Conservation (phyloP, 2,113 vertebrate species). For the Aspiorhynchus laticeps region DNA sequence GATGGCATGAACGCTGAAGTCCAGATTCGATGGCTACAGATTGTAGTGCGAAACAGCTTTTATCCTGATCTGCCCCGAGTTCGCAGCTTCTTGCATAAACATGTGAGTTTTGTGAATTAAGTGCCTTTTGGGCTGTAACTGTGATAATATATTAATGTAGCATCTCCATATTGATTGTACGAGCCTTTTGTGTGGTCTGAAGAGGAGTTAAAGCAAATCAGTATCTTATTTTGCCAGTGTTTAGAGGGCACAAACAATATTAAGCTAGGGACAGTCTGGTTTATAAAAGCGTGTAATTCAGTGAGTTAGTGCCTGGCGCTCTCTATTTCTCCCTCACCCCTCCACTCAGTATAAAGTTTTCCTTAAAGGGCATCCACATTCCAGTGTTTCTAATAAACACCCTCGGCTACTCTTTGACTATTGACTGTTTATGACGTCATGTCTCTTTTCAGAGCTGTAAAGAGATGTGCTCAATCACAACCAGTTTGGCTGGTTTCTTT, state of each 20-base stretch:
- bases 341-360: neutral
- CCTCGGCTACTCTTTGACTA: neutral
- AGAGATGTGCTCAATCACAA: neutral
- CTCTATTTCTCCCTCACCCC: neutral
- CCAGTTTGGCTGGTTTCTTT: constrained; percentile 19
- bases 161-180: neutral
- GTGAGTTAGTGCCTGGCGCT: neutral
- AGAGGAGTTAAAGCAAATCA: neutral
- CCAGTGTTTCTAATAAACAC: neutral
- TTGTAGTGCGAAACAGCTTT: constrained; percentile 91
- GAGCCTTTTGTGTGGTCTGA: neutral
- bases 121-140: constrained; percentile 6
- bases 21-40: constrained; percentile 94
- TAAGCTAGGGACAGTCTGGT: neutral
- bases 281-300: neutral
- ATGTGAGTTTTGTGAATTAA: constrained; percentile 75
- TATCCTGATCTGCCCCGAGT: constrained; percentile 90
- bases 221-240: neutral
- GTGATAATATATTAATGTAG: neutral
- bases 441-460: neutral
- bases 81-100: constrained; percentile 90
- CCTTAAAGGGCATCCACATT: constrained; percentile 4
- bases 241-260: neutral
- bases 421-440: neutral
- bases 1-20: constrained; percentile 94